These are phyloP conservation scores for Dipus sagitta DNA, from an alignment of 2,797 vertebrate species.

Conservation along the genomic window DNA sequence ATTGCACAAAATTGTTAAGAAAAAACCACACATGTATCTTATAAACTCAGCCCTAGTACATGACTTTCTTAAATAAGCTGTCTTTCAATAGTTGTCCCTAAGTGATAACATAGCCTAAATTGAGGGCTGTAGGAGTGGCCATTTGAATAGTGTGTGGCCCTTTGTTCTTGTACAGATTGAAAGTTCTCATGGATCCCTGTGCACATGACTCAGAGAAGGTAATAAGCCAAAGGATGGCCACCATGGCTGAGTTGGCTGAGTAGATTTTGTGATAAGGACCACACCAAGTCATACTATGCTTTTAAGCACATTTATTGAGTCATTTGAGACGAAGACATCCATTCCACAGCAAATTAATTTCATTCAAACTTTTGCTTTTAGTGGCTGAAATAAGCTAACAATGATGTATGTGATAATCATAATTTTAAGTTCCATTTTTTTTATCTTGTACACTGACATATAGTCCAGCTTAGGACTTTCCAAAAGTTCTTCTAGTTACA, in stretches of 20 bases:
- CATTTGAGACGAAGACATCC: background rate
- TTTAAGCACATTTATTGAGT: background rate
- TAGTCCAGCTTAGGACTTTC: slow-evolving; percentile 9
- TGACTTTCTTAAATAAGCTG: background rate
- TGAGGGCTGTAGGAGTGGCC: background rate
- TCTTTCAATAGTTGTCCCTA: background rate
- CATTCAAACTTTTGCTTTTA: slow-evolving; percentile 24
- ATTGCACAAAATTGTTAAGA: background rate
- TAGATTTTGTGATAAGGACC: slow-evolving; percentile 5
- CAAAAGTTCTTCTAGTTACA: slow-evolving; percentile 17
- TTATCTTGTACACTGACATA: slow-evolving; percentile 25
- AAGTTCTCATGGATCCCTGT: background rate
- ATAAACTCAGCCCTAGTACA: background rate
- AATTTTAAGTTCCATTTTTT: slow-evolving; percentile 42
- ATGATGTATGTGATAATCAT: background rate
- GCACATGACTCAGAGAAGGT: background rate
- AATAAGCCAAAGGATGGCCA: background rate
- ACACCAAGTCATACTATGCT: slow-evolving; percentile 4
- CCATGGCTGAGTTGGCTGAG: background rate
- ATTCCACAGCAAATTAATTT: slow-evolving; percentile 6
- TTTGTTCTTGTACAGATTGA: slow-evolving; percentile 3
- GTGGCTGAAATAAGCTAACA: slow-evolving; percentile 40
- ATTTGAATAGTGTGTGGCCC: background rate
- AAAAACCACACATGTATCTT: background rate
- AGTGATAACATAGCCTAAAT: background rate